Evolutionary conservation across 1,140 invertebrate species (phyloP).

Genomic region (Lithobius niger): DNA sequence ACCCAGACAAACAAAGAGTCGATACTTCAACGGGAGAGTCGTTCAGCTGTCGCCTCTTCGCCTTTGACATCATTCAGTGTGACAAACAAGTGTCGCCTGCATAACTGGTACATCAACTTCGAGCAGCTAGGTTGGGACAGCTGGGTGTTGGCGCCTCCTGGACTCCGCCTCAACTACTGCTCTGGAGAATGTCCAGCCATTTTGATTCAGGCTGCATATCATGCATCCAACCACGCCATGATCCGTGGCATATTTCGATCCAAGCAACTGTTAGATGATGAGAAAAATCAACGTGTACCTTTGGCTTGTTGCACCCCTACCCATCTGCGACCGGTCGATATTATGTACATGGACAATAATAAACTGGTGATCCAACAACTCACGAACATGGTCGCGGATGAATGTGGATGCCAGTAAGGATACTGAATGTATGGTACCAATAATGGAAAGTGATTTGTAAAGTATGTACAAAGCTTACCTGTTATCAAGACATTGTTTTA

Average conservation of each 20-base stretch:
- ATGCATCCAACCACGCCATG: background rate
- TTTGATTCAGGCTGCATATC: background rate
- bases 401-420: background rate
- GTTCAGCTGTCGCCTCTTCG: too few species aligned
- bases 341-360: background rate
- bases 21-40: background rate
- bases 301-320: background rate
- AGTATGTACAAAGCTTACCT: too few species aligned
- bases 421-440: too few species aligned
- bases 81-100: background rate
- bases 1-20: background rate
- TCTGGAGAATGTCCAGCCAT: background rate
- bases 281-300: background rate
- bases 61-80: too few species aligned
- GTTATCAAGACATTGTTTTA: too few species aligned
- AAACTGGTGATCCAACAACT: background rate
- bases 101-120: background rate
- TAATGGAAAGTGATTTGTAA: too few species aligned
- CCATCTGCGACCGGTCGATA: background rate
- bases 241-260: background rate
- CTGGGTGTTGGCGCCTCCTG: background rate
- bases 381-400: background rate
- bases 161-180: background rate
- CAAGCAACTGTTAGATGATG: background rate
- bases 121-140: background rate